phyloP scores from a whole-genome alignment of 1,140 invertebrate species.

The Pogonomyrmex barbatus region DNA sequence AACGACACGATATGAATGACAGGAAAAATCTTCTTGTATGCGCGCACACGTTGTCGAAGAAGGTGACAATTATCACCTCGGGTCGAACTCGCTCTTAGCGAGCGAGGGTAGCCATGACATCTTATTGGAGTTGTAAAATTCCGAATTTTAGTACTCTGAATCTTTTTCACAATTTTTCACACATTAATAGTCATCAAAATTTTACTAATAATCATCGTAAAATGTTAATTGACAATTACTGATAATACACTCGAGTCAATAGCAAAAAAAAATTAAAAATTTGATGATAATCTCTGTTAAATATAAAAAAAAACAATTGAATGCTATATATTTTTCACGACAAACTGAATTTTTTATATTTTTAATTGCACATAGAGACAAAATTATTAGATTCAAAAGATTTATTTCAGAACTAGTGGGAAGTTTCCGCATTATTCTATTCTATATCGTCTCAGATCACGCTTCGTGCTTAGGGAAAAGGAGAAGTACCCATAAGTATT shows the following conservation, averaged over 20 bases:
- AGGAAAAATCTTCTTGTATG: slow-evolving; percentile 56
- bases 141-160: slow-evolving; percentile 54
- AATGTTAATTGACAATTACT: slow-evolving; percentile 1
- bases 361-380: neutral
- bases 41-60: slow-evolving; percentile 60
- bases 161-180: slow-evolving; percentile 53
- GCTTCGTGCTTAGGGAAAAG: neutral
- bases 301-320: neutral
- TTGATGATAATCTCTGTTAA: neutral
- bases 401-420: neutral
- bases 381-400: neutral
- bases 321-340: neutral
- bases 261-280: neutral
- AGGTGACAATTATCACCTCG: slow-evolving; percentile 44
- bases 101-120: slow-evolving; percentile 58
- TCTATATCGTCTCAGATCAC: neutral
- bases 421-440: neutral
- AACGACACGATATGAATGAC: slow-evolving; percentile 55
- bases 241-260: neutral
- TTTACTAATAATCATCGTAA: slow-evolving; percentile 55
- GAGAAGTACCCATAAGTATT: neutral
- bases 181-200: slow-evolving; percentile 43
- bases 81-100: slow-evolving; percentile 59
- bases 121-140: slow-evolving; percentile 70
- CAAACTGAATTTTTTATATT: neutral